Conservation (phyloP, 1,140 invertebrate genomes). For the Orius laevigatus region DNA sequence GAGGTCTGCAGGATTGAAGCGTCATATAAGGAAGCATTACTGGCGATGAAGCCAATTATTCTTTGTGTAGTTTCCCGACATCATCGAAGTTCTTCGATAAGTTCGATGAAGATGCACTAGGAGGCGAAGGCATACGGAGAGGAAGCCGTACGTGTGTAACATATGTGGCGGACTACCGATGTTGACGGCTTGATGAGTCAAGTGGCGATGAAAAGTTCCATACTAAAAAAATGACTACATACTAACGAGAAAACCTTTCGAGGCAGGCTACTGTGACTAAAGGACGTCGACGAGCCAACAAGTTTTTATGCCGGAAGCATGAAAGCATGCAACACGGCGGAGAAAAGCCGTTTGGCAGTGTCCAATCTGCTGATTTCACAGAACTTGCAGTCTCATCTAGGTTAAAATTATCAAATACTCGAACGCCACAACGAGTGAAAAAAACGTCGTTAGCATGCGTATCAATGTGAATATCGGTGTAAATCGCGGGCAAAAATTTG, state of each 20-base stretch:
- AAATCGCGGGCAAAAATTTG: not conserved
- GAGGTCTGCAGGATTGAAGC: not conserved
- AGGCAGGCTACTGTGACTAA: conserved; percentile 20
- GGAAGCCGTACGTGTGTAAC: conserved; percentile 20
- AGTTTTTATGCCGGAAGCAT: conserved; percentile 37
- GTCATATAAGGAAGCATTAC: not conserved
- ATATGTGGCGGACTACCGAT: not conserved
- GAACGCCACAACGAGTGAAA: conserved; percentile 48
- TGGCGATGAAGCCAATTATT: not conserved
- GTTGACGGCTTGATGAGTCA: too few species aligned
- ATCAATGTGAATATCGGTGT: conserved; percentile 22
- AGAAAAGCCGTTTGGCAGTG: conserved; percentile 52
- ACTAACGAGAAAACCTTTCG: conserved; percentile 7
- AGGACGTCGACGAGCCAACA: conserved; percentile 15
- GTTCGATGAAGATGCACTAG: conserved; percentile 18
- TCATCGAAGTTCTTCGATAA: too few species aligned
- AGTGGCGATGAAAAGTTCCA: conserved; percentile 1
- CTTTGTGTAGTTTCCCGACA: not conserved
- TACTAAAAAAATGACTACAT: conserved; percentile 8
- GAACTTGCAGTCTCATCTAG: conserved; percentile 24
- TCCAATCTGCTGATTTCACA: conserved; percentile 28
- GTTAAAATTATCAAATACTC: conserved; percentile 42
- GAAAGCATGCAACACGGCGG: conserved; percentile 50
- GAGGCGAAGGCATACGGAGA: conserved; percentile 20
- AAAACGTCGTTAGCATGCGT: conserved; percentile 21